Evolutionary conservation across 2,888 invertebrate species (phyloP).

Genomic region (Pseudeuparius sepicola): DNA sequence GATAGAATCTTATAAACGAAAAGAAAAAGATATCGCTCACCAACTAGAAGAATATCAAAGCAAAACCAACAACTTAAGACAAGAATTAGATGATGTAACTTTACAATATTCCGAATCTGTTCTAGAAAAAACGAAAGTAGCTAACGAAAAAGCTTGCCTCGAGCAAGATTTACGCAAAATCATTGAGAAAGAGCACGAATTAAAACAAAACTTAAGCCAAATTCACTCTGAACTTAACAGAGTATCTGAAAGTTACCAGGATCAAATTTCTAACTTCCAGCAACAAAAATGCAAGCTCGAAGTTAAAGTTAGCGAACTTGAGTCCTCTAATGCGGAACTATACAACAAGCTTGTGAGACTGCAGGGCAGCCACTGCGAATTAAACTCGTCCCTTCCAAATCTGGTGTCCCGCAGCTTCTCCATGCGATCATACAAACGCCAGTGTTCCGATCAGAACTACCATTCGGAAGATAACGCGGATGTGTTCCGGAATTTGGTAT

Average conservation of each 20-base stretch:
- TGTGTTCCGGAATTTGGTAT: constrained; percentile 17
- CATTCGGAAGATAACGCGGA: constrained; percentile 39
- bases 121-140: constrained; percentile 61
- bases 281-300: constrained; percentile 43
- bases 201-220: constrained; percentile 34
- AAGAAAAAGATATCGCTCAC: constrained; percentile 28
- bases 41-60: constrained; percentile 37
- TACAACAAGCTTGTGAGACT: constrained; percentile 32
- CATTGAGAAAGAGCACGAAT: constrained; percentile 42
- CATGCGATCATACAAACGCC: constrained; percentile 23
- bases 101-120: constrained; percentile 65
- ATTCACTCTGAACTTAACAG: constrained; percentile 32
- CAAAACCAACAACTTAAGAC: constrained; percentile 46
- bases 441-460: constrained; percentile 38
- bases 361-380: constrained; percentile 17
- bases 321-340: constrained; percentile 36
- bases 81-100: constrained; percentile 60
- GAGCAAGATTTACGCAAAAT: constrained; percentile 54
- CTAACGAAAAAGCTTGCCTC: constrained; percentile 56
- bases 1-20: constrained; percentile 29
- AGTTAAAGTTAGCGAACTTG: constrained; percentile 37
- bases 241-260: constrained; percentile 28
- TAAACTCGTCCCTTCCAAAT: constrained; percentile 20
- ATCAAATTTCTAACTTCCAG: constrained; percentile 30
- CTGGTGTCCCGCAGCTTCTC: constrained; percentile 17